Percentiles rank a stretch among this genome's conserved stretches.
Evolutionary conservation across 35 echinoderm and acorn worm species (phyloP).

Genomic region (Amphiura filiformis): DNA sequence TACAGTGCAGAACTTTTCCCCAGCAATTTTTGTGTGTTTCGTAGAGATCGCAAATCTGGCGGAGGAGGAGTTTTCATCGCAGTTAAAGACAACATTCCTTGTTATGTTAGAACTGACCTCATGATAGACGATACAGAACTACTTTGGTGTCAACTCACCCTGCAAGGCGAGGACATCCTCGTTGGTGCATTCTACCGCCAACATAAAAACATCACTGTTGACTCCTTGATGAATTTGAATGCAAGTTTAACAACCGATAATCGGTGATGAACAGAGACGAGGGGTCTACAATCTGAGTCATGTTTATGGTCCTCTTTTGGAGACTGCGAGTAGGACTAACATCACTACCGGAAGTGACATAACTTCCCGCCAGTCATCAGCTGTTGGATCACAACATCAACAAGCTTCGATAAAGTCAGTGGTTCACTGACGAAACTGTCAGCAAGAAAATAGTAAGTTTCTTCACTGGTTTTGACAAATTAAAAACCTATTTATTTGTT

Average conservation of each 20-base stretch:
- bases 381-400: too few relatives aligned
- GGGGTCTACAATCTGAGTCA: too few relatives aligned
- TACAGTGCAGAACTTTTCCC: constrained; percentile 10
- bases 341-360: too few relatives aligned
- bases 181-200: background rate
- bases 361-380: too few relatives aligned
- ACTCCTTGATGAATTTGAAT: background rate
- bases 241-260: background rate
- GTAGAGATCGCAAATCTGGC: background rate
- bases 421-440: too few relatives aligned
- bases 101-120: constrained; percentile 1
- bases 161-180: background rate
- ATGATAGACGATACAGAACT: background rate
- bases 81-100: constrained; percentile 17
- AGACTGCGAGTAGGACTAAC: too few relatives aligned
- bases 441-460: too few relatives aligned
- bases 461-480: too few relatives aligned
- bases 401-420: too few relatives aligned
- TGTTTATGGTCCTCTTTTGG: too few relatives aligned
- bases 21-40: background rate
- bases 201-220: background rate
- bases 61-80: constrained; percentile 5
- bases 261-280: too few relatives aligned
- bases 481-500: too few relatives aligned
- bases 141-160: constrained; percentile 3